phyloP scores from a whole-genome alignment of 2,888 invertebrate species.

The Aporophyla lueneburgensis region DNA sequence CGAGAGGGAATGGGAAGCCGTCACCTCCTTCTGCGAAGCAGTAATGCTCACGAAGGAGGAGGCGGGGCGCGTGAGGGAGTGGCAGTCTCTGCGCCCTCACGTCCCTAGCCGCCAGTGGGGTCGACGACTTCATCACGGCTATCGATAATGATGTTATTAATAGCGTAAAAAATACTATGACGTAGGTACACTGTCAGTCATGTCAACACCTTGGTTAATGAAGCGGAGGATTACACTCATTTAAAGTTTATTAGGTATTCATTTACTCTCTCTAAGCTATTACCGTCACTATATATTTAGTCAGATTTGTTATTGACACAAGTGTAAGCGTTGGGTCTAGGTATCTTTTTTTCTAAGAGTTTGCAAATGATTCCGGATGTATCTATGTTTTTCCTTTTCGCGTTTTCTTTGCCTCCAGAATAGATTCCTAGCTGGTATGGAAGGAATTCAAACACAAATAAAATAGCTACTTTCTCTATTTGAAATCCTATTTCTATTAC shows the following conservation, averaged over 20 bases:
- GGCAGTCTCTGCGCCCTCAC: no score
- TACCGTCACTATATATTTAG: not conserved
- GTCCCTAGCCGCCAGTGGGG: no score
- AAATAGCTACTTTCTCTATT: slow-evolving; percentile 39
- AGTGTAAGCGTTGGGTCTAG: not conserved
- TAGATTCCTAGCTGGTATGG: slow-evolving; percentile 38
- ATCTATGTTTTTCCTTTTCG: not conserved
- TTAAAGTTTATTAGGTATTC: no score
- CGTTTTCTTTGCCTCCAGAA: not conserved
- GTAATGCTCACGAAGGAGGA: no score
- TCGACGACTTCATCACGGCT: slow-evolving; percentile 45
- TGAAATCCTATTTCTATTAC: slow-evolving; percentile 51
- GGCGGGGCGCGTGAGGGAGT: no score
- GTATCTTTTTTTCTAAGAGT: not conserved
- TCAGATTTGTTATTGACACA: not conserved
- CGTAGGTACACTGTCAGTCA: not conserved
- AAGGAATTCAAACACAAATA: slow-evolving; percentile 39
- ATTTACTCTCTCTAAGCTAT: no score
- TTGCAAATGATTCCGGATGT: not conserved
- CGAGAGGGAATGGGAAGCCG: no score
- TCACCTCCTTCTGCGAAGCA: no score
- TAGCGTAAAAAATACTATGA: slow-evolving; percentile 42
- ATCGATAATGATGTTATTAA: slow-evolving; percentile 38
- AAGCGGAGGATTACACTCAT: not conserved
- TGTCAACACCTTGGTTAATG: not conserved